A percentile compares a stretch with the other conserved stretches of the same genome.
Conservation (phyloP, 1,140 invertebrate genomes). For the Elysia chlorotica region DNA sequence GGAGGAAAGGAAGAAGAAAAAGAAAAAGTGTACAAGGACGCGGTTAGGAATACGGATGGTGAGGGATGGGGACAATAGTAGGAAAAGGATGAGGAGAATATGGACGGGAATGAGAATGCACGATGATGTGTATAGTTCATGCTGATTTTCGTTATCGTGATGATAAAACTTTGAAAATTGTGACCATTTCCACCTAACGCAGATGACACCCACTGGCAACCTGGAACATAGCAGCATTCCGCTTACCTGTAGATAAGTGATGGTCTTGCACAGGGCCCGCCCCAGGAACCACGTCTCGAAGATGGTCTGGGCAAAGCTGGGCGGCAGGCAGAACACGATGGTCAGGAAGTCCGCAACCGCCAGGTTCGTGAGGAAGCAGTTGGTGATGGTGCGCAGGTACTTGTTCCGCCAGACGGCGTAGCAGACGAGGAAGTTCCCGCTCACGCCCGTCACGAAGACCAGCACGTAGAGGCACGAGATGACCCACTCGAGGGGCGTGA, state of each 20-base stretch:
- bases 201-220: too few species aligned
- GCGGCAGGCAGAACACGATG: constrained; percentile 83
- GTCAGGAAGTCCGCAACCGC: constrained; percentile 90
- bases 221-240: not conserved
- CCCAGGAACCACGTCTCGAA: constrained; percentile 90
- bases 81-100: too few species aligned
- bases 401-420: constrained; percentile 83
- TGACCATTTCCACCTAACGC: too few species aligned
- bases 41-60: not conserved
- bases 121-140: too few species aligned
- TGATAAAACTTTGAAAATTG: too few species aligned
- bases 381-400: constrained; percentile 86
- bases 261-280: constrained; percentile 76
- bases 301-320: constrained; percentile 82
- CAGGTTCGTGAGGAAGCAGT: constrained; percentile 90
- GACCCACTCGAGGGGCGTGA: constrained; percentile 36
- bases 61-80: too few species aligned
- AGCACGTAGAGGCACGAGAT: constrained; percentile 66
- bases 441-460: constrained; percentile 78
- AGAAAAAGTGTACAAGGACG: too few species aligned
- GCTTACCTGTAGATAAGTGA: constrained; percentile 82
- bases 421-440: constrained; percentile 88
- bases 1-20: too few species aligned
- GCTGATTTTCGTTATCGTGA: too few species aligned
- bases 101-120: too few species aligned